Evolutionary conservation across 92 coral and sea anemone genomes (phyloP), one percentile per base, ranked within the genome.

Genomic region (Paramuricea clavata): DNA sequence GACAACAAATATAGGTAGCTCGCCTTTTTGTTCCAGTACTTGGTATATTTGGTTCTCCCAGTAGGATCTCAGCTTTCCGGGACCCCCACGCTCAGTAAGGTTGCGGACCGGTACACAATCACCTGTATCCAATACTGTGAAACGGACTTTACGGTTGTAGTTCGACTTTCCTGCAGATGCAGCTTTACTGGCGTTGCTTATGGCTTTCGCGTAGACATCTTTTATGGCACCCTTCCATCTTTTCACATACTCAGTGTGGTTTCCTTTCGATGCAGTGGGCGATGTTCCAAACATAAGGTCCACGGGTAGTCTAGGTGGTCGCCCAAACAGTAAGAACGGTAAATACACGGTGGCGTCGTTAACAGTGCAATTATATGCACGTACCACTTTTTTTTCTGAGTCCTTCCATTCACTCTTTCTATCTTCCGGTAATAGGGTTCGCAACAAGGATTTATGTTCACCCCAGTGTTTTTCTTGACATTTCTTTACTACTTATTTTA

Each of bases 311-410:
- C 92, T 27, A 19, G 92, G 89, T n/a, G 86, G 25, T 0, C 92
- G 81, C 1, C 92, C 92, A 27, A 89, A 89, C 22, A 89, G 3
- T 23, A 83, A 67, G 52, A 89, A 83, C 0, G 85, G 89, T 22
- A 86, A 83, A 47, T 61, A 89, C 1, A 89, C 92, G 32, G 89
- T 83, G 0, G 85, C 72, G n/a, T 78, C 75, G 27, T 64, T 64
- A 27, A 64, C 70, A 5, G 70, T 64, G 25, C 70, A 64, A 30
- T 30, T 64, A 35, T 64, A 71, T 23, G 77, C 77, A 23, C 25
- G 70, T 30, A 64, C 70, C 5, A 64, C 39, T 30, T 64, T 64
- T 0, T 26, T 64, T 3, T 15, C 21, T 1, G 70, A 64, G 35
- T 26, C 70, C 17, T 23, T 27, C 70, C 35, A 64, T 23, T 64